Percentiles rank a stretch among this genome's conserved stretches.
phyloP scores from a whole-genome alignment of 2,888 invertebrate species.

The Ametastegia equiseti region DNA sequence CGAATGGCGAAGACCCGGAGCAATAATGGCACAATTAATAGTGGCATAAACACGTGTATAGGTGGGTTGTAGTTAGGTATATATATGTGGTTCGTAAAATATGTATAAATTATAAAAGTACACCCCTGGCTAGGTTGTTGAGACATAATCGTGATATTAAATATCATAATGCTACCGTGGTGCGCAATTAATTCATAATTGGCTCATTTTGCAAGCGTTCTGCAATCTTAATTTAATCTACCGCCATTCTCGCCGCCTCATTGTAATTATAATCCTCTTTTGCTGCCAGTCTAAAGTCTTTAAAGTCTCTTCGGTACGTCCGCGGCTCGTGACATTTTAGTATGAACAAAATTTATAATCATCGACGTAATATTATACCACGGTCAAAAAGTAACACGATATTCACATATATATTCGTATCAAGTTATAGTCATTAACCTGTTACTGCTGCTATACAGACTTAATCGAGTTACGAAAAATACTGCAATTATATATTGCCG shows the following conservation, averaged over 20 bases:
- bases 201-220: constrained; percentile 71
- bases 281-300: constrained; percentile 55
- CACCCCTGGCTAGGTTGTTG: constrained; percentile 60
- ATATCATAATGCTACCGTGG: constrained; percentile 70
- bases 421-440: not conserved
- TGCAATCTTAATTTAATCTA: constrained; percentile 76
- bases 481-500: no score
- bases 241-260: constrained; percentile 66
- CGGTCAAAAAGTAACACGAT: not conserved
- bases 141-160: constrained; percentile 74
- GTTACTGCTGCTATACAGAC: no score
- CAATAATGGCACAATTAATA: not conserved
- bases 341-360: not conserved
- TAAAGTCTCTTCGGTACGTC: constrained; percentile 58
- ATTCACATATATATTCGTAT: not conserved
- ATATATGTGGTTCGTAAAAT: not conserved
- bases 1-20: not conserved
- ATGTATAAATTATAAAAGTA: constrained; percentile 2
- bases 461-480: no score
- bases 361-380: not conserved
- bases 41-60: constrained; percentile 5
- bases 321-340: constrained; percentile 49
- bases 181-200: constrained; percentile 75
- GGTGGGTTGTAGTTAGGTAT: not conserved
- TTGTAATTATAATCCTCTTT: constrained; percentile 32